Base-by-base conservation (phyloP, 2,797 vertebrate species). In the Schizopygopsis pylzovi region DNA sequence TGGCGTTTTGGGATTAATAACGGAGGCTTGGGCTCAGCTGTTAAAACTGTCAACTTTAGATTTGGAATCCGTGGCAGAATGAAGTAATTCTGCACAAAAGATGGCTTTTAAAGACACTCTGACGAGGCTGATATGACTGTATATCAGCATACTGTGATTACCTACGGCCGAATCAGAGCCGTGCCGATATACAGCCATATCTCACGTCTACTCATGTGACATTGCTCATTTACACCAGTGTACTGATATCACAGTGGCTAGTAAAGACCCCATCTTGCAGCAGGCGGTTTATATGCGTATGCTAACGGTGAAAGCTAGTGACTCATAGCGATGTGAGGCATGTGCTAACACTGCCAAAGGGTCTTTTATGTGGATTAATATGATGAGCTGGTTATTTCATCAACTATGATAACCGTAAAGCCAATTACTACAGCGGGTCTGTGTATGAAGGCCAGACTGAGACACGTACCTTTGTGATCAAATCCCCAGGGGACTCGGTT, bases 381-480 rank as follows among this genome's bases (percentile, higher is more conserved):
- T 88, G 86, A 88, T 76, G 86, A 82, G 88, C 84, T 73, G 79
- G 84, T 88, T 89, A 89, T 88, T 86, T 88, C 82, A 89, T 88
- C 84, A 82, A 59, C 84, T 39, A 33, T 87, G 86, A 89, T 88
- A 89, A 84, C 84, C 86, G 72, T 89, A 86, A 87, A 89, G 84
- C 73, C 73, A 88, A 89, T 89, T 89, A 89, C 84, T 71, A 79
- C 86, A 67, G 83, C 25, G 28, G 52, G 43, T 72, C 54, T 82
- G 83, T 86, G 77, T 88, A 7, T 49, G 70, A 86, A 68, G 81
- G 87, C 81, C 81, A 81, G 70, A 68, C 84, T 78, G 18, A 67
- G 76, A 67, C 72, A 41, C 3, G 39, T 18, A 59, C 78, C 61
- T 80, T 56, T 85, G 49, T 71, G 49, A 68, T 56, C 63, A 20